Percentiles rank a stretch among this genome's conserved stretches.
Conservation (phyloP, 2,888 invertebrate genomes). For the Scaptodrosophila latifasciaeformis region DNA sequence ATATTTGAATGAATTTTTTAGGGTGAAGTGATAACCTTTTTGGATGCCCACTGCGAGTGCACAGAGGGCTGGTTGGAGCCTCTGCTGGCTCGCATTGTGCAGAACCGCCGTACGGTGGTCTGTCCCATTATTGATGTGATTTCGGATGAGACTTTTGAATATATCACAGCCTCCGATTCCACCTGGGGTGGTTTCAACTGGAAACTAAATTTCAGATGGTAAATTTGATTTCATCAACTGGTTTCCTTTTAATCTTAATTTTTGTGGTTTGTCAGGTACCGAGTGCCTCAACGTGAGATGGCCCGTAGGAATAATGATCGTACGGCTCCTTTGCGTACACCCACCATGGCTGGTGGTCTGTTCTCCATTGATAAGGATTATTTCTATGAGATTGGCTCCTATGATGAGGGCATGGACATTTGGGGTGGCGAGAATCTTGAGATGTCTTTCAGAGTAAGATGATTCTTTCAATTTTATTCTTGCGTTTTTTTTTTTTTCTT, state of each 20-base stretch:
- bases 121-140: constrained; percentile 99
- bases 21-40: constrained; percentile 75
- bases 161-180: constrained; percentile 98
- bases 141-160: constrained; percentile 98
- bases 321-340: constrained; percentile 93
- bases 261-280: constrained; percentile 89
- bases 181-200: constrained; percentile 99
- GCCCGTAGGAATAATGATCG: constrained; percentile 93
- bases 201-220: constrained; percentile 99
- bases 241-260: not conserved
- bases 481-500: constrained; percentile 24
- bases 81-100: constrained; percentile 90
- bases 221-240: constrained; percentile 45
- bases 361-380: constrained; percentile 96
- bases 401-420: constrained; percentile 99
- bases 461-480: constrained; percentile 14
- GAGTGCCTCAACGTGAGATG: constrained; percentile 98
- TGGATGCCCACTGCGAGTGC: constrained; percentile 76
- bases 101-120: constrained; percentile 94
- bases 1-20: constrained; percentile 20
- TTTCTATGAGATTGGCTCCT: constrained; percentile 98
- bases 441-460: constrained; percentile 76
- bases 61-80: constrained; percentile 99
- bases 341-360: constrained; percentile 98
- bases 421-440: constrained; percentile 86